Evolutionary conservation across 2,797 vertebrate genomes (phyloP), one percentile per base, ranked within the genome.

Genomic region (Todus mexicanus): DNA sequence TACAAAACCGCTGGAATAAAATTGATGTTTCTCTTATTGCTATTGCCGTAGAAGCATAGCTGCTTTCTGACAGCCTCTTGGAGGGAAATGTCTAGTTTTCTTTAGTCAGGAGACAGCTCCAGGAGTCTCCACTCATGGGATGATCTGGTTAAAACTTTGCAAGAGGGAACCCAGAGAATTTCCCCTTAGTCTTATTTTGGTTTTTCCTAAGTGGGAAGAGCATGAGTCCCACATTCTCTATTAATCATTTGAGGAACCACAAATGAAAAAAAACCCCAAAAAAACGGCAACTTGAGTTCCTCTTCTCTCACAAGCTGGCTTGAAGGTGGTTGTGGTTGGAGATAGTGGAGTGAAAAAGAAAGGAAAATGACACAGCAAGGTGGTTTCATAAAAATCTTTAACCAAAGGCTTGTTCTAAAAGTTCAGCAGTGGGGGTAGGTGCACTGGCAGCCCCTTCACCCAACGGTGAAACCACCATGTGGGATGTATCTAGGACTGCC

Each of bases 241-340:
- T 84, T 93, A 94, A 94, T 90, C 54, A 69, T 89, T 74, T 87
- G 69, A 83, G 94, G 94, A 96, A 95, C 89, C 87, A 79, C 86
- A 95, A 84, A 47, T 80, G 89, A 93, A 91, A 94, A 78, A 70
- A 87, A n/a, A n/a, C n/a, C n/a, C n/a, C n/a, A 89, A 85, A 33
- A 87, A 90, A 66, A 63, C 9, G 42, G 37, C 81, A 89, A 16
- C 84, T 53, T 23, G 54, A 93, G 88, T 95, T 95, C 74, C 76
- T 84, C 73, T 91, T 93, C 43, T 61, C 59, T 84, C 56, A 77
- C 25, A 23, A 60, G 70, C 54, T 83, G 54, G 19, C 48, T 79
- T 92, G 53, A 64, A 90, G 33, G 71, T 87, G 47, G 10, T 54
- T 95, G 93, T 73, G 53, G 83, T 61, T 87, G 63, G 47, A 87